These are phyloP conservation scores for Columba janthina DNA, from an alignment of 2,113 vertebrate species.

Conservation along the genomic window DNA sequence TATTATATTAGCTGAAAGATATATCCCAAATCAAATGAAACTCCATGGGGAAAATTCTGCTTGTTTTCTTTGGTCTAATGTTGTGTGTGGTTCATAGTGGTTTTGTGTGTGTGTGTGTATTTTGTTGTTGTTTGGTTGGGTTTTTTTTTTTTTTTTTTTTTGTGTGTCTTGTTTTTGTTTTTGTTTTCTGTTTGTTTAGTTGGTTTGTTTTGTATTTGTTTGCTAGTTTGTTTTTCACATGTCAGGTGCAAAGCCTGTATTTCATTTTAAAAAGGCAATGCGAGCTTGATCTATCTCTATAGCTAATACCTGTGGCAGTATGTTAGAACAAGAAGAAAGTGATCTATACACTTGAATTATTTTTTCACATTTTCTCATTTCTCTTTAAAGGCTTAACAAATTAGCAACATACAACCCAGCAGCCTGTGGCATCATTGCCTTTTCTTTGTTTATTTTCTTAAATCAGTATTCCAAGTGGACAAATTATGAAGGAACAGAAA, in stretches of 20 bases:
- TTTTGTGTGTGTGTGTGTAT: background rate
- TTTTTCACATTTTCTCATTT: background rate
- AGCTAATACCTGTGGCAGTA: background rate
- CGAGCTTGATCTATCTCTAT: background rate
- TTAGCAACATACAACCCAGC: background rate
- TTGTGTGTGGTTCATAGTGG: too few relatives aligned
- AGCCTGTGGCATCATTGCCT: background rate
- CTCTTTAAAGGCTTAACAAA: background rate
- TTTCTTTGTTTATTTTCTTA: background rate
- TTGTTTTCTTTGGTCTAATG: background rate
- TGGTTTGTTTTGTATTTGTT: background rate
- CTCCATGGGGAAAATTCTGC: background rate
- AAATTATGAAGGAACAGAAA: background rate
- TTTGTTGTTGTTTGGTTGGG: too few relatives aligned
- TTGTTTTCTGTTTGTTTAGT: background rate
- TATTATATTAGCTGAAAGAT: slow-evolving; percentile 14
- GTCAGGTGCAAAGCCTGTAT: background rate
- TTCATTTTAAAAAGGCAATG: background rate
- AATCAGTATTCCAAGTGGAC: background rate
- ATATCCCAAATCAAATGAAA: background rate
- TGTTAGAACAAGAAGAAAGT: background rate
- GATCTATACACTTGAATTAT: background rate
- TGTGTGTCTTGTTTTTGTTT: too few relatives aligned
- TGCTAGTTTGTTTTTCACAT: background rate
- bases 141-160: background rate